Evolutionary conservation across 2,797 vertebrate species (phyloP).

Genomic region (Acanthurus lineatus): DNA sequence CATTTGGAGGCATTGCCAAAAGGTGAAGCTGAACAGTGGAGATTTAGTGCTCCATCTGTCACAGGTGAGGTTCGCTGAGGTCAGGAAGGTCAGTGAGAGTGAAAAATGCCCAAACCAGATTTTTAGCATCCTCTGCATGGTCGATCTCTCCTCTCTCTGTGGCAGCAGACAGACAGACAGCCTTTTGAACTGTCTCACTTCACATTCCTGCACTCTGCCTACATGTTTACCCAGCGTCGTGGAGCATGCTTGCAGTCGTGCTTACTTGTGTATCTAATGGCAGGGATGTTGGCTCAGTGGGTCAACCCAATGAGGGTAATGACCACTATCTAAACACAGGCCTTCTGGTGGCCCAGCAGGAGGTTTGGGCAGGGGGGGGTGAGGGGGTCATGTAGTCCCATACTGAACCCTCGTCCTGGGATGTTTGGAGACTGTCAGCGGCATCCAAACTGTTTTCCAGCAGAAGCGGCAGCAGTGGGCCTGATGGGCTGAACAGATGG

Average conservation of each 20-base stretch:
- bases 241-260: constrained; percentile 56
- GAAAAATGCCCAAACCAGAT: neutral
- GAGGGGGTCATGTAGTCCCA: constrained; percentile 20
- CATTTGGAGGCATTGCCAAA: constrained; percentile 66
- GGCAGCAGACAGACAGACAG: constrained; percentile 24
- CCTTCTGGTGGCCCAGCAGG: constrained; percentile 83
- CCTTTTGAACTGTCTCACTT: constrained; percentile 39
- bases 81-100: constrained; percentile 16
- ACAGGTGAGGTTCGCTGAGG: constrained; percentile 2
- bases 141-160: constrained; percentile 9
- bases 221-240: constrained; percentile 74
- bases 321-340: constrained; percentile 78
- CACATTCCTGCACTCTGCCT: constrained; percentile 61
- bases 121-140: constrained; percentile 4
- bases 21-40: constrained; percentile 41
- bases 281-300: constrained; percentile 76
- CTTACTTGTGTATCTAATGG: constrained; percentile 73
- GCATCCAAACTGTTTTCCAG: constrained; percentile 65
- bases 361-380: constrained; percentile 16
- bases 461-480: constrained; percentile 42
- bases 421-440: constrained; percentile 62
- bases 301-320: constrained; percentile 67
- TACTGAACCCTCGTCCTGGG: constrained; percentile 42
- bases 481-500: constrained; percentile 79
- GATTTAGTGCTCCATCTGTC: constrained; percentile 45